These are phyloP conservation scores for Gymnogyps californianus DNA, from an alignment of 2,113 vertebrate genomes.

Conservation along the genomic window DNA sequence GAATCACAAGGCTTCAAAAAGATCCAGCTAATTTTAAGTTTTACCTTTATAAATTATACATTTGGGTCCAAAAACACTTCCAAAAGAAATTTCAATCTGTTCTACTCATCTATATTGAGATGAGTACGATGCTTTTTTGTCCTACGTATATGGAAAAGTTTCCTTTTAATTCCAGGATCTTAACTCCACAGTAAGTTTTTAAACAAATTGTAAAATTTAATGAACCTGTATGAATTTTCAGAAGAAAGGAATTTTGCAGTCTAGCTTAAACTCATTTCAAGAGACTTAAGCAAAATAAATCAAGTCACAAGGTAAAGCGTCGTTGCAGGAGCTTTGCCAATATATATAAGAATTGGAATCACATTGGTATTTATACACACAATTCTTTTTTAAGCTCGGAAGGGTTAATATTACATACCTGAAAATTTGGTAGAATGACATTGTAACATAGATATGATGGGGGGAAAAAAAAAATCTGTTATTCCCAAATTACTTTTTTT, in stretches of 20 bases:
- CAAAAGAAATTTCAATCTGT: neutral
- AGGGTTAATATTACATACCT: neutral
- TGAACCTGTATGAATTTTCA: neutral
- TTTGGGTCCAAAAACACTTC: neutral
- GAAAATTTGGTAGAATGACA: neutral
- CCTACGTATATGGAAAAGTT: neutral
- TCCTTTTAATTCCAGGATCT: neutral
- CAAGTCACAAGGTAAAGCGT: neutral
- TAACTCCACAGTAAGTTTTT: neutral
- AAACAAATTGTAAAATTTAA: neutral
- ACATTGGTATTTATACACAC: neutral
- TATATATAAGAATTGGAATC: neutral
- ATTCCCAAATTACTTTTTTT: neutral
- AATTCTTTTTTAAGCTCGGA: neutral
- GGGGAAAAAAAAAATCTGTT: no score
- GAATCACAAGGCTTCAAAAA: neutral
- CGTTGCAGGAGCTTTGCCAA: neutral
- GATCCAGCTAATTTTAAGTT: neutral
- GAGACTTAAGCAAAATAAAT: neutral
- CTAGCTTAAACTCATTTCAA: neutral
- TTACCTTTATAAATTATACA: neutral
- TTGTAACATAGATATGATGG: neutral
- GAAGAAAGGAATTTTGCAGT: neutral
- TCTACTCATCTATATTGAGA: neutral
- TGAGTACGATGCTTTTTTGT: rapidly evolving